phyloP scores from a whole-genome alignment of 2,113 vertebrate genomes.

The Corythornis vintsioides region DNA sequence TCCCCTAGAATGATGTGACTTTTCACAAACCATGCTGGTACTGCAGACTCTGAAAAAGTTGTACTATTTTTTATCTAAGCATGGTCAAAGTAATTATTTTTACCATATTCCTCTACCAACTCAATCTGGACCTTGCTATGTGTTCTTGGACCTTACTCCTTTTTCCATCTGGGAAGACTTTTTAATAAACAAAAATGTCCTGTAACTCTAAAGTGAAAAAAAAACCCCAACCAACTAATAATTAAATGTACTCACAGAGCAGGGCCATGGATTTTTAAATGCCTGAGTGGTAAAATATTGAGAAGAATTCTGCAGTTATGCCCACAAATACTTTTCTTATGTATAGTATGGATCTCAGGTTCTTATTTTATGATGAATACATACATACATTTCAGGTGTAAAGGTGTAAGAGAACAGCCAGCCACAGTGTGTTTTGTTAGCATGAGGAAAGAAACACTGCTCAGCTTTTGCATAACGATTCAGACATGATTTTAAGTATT shows the following conservation, averaged over 20 bases:
- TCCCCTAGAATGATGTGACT: neutral
- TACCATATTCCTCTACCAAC: neutral
- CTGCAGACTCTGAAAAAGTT: neutral
- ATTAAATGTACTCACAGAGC: neutral
- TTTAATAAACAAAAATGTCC: neutral
- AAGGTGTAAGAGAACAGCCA: neutral
- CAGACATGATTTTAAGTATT: conserved; percentile 80
- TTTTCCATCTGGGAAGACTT: neutral
- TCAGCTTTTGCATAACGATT: conserved; percentile 75
- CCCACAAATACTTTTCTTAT: neutral
- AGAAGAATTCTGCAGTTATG: neutral
- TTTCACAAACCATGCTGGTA: neutral
- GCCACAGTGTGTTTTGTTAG: neutral
- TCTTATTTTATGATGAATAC: neutral
- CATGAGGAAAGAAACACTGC: conserved; percentile 45
- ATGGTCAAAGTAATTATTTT: neutral
- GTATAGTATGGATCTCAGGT: neutral
- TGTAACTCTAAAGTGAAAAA: neutral
- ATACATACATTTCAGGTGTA: neutral
- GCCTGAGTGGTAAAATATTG: neutral
- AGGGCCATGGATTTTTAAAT: neutral
- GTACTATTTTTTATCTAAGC: neutral
- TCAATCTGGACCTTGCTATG: neutral
- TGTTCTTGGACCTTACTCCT: neutral
- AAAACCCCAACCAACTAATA: neutral